These are phyloP conservation scores for Chelidonichthys spinosus DNA, from an alignment of 2,797 vertebrate species.

Conservation along the genomic window DNA sequence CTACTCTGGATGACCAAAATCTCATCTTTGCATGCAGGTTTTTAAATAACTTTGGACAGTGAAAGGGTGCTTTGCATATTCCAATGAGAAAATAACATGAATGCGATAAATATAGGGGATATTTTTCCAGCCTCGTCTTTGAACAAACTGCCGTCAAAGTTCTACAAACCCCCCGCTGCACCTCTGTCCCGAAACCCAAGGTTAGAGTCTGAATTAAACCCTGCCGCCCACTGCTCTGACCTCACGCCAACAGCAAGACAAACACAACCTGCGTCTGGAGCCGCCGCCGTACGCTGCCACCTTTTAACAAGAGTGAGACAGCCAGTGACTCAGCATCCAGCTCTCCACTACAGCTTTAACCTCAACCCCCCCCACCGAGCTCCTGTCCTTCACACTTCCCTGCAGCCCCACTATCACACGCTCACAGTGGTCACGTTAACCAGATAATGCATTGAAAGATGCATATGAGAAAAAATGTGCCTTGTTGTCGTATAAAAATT, in stretches of 20 bases:
- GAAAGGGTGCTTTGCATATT: not conserved
- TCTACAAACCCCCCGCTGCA: constrained; percentile 17
- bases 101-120: not conserved
- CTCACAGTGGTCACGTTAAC: not conserved
- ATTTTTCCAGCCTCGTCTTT: constrained; percentile 10
- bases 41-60: not conserved
- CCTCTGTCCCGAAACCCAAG: constrained; percentile 36
- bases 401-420: not conserved
- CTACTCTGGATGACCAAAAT: not conserved
- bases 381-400: not conserved
- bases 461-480: not conserved
- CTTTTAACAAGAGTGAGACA: constrained; percentile 16
- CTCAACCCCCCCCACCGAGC: not conserved
- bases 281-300: constrained; percentile 16
- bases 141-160: constrained; percentile 1
- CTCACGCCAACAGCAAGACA: constrained; percentile 35
- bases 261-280: constrained; percentile 45
- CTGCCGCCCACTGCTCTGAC: constrained; percentile 46
- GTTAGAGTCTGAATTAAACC: constrained; percentile 36
- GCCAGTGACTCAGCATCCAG: constrained; percentile 48
- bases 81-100: not conserved
- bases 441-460: not conserved
- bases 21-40: not conserved
- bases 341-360: constrained; percentile 21
- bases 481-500: not conserved